Base-by-base conservation (phyloP, 1,140 invertebrate species). In the Temnothorax nylanderi region DNA sequence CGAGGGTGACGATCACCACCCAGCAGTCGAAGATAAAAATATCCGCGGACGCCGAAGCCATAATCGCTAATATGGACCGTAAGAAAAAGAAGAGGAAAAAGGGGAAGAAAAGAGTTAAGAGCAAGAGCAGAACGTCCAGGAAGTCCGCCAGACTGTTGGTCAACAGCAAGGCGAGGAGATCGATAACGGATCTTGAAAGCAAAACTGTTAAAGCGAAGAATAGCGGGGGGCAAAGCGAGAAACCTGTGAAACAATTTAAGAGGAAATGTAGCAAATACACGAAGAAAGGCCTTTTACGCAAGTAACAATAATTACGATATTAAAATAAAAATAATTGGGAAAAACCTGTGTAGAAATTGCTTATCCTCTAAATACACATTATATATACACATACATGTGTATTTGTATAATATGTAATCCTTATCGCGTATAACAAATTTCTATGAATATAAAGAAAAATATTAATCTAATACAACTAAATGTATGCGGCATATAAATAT, bases 1-100 rank as follows among this genome's bases (percentile, higher is more conserved):
- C 92, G 16, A 87, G 95, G 13, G 90, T 95, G 1, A 81, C 87
- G 0, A 87, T 95, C 2, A 80, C 47, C 0, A 77, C 81, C 0
- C 88, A 91, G 4, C 91, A 91, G 34, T 81, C 89, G 41, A 94
- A 94, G 62, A 88, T 91, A 0, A 94, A 93, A 75, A 85, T 93
- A 18, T 93, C 94, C 0, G 91, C 93, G 0, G 91, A 95, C 21
- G 93, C 93, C 0, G 91, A 96, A 3, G 93, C 94, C 0, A 95
- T 94, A 69, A 94, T 94, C 47, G 93, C 94, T 0, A 90, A 92
- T 3, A 91, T 95, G 89, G 91, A 92, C 41, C 67, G 86, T n/a
- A 85, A 87, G 5, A 87, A 87, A 26, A 92, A 90, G 47, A 80
- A 86, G 7, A 92, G 89, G 56, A 92, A 86, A 10, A 91, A 88